A percentile compares a stretch with the other conserved stretches of the same genome.
Conservation (phyloP, 1,140 invertebrate species). For the Olivierus martensii region DNA sequence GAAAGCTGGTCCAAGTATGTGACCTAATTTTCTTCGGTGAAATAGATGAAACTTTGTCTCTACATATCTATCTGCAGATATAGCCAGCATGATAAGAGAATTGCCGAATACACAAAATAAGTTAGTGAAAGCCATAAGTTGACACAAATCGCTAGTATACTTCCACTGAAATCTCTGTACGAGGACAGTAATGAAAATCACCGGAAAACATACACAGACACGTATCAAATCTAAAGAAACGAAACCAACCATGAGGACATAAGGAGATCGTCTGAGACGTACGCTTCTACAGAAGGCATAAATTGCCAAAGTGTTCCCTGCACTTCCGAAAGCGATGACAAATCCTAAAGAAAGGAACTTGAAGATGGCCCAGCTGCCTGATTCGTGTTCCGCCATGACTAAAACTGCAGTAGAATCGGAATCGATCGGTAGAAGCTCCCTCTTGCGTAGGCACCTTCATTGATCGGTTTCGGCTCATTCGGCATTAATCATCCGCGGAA, state of each 20-base stretch:
- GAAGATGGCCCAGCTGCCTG: not conserved
- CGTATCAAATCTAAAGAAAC: conserved; percentile 7
- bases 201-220: conserved; percentile 7
- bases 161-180: conserved; percentile 2
- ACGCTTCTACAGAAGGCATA: conserved; percentile 9
- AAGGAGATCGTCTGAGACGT: conserved; percentile 1
- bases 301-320: conserved; percentile 8
- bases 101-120: conserved; percentile 10
- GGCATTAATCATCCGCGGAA: too few relatives aligned
- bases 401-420: too few relatives aligned
- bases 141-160: conserved; percentile 2
- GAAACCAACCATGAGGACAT: conserved; percentile 9
- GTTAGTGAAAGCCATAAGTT: conserved; percentile 6
- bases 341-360: conserved; percentile 14
- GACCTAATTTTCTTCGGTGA: conserved; percentile 5
- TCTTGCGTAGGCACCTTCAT: too few relatives aligned
- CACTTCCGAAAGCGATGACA: conserved; percentile 7
- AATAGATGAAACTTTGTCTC: conserved; percentile 4
- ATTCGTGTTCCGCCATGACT: not conserved
- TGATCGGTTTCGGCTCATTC: too few relatives aligned
- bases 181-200: conserved; percentile 3
- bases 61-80: conserved; percentile 9
- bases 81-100: conserved; percentile 7
- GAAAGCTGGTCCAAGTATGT: not conserved
- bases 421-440: too few relatives aligned